Evolutionary conservation across 2,888 invertebrate genomes (phyloP).

Genomic region (Crepidodera aurea): DNA sequence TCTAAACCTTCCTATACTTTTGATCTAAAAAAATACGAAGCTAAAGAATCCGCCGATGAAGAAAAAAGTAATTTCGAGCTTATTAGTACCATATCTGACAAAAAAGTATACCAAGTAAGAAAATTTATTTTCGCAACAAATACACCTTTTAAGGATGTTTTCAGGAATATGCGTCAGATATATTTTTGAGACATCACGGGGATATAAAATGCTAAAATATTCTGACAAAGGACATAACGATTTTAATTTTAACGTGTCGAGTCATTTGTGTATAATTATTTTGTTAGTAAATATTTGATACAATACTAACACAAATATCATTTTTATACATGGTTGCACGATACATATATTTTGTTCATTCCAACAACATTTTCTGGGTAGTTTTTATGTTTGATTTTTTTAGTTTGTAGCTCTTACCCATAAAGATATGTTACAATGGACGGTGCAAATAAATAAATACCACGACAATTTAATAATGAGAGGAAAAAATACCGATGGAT

Average conservation of each 20-base stretch:
- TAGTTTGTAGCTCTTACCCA: slow-evolving; percentile 49
- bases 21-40: slow-evolving; percentile 45
- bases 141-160: too few relatives aligned
- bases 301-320: too few relatives aligned
- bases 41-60: slow-evolving; percentile 38
- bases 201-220: too few relatives aligned
- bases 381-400: slow-evolving; percentile 28
- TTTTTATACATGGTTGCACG: too few relatives aligned
- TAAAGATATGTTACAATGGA: slow-evolving; percentile 53
- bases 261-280: too few relatives aligned
- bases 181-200: too few relatives aligned
- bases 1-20: slow-evolving; percentile 47
- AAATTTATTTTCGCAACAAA: not conserved
- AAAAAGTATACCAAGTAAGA: slow-evolving; percentile 41
- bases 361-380: too few relatives aligned
- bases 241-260: too few relatives aligned
- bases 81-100: slow-evolving; percentile 24
- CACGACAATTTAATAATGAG: slow-evolving; percentile 34
- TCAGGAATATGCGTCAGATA: too few relatives aligned
- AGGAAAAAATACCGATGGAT: not conserved
- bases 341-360: too few relatives aligned
- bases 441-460: slow-evolving; percentile 45
- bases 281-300: too few relatives aligned
- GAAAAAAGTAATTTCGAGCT: slow-evolving; percentile 36
- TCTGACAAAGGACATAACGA: too few relatives aligned